Evolutionary conservation across 2,888 invertebrate genomes (phyloP).

Genomic region (Nymphalis polychloros): DNA sequence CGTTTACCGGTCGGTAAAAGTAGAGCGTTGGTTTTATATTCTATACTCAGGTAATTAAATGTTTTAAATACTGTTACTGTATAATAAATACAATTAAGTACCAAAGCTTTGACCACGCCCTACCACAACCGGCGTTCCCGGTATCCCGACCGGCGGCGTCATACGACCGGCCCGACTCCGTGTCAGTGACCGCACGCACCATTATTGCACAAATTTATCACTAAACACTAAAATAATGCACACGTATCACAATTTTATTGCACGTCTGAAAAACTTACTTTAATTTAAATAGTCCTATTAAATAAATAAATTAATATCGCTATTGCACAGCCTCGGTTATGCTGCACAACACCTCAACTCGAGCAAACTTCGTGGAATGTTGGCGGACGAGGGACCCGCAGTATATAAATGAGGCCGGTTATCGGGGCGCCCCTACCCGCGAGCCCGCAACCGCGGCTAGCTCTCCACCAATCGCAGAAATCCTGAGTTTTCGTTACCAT

Average conservation of each 20-base stretch:
- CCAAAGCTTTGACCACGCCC: conserved; percentile 75
- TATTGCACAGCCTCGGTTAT: conserved; percentile 78
- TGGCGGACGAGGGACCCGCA: conserved; percentile 70
- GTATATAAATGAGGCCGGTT: conserved; percentile 82
- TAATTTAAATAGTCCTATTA: conserved; percentile 80
- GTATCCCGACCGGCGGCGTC: conserved; percentile 54
- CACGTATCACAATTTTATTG: conserved; percentile 53
- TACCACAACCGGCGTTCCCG: conserved; percentile 75
- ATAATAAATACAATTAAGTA: conserved; percentile 33
- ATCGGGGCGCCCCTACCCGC: conserved; percentile 80
- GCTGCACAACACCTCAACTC: conserved; percentile 77
- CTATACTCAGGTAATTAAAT: conserved; percentile 15
- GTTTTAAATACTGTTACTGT: background rate
- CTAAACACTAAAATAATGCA: conserved; percentile 46
- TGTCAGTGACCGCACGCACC: conserved; percentile 77
- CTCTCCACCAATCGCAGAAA: conserved; percentile 79
- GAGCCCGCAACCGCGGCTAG: conserved; percentile 73
- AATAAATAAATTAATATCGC: conserved; percentile 79
- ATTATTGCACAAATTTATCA: conserved; percentile 46
- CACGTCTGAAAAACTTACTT: conserved; percentile 70
- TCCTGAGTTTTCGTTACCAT: conserved; percentile 82
- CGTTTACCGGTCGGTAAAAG: conserved; percentile 57
- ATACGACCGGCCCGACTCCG: conserved; percentile 53
- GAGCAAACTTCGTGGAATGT: conserved; percentile 80
- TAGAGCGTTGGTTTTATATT: conserved; percentile 49